A percentile compares a stretch with the other conserved stretches of the same genome.
Evolutionary conservation across 1,140 invertebrate species (phyloP).

Genomic region (Leptonema lineaticorne): DNA sequence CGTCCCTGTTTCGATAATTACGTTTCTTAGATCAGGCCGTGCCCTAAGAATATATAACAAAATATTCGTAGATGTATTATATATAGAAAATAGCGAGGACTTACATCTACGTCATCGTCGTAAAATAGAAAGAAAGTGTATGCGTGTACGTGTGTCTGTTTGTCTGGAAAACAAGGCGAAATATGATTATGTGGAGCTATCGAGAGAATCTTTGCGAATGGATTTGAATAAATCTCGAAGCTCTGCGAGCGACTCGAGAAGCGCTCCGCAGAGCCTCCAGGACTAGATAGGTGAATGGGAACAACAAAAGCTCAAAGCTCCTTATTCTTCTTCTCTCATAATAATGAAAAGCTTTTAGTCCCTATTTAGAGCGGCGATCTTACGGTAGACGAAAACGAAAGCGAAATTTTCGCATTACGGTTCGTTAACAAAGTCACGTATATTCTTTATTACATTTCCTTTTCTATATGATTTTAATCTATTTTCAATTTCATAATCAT

Average conservation of each 20-base stretch:
- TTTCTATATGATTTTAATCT: too few species aligned
- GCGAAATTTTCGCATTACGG: too few species aligned
- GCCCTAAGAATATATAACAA: too few species aligned
- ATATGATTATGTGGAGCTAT: slow-evolving; percentile 42
- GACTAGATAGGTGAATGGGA: slow-evolving; percentile 40
- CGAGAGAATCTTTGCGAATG: slow-evolving; percentile 40
- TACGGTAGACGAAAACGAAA: slow-evolving; percentile 24
- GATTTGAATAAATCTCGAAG: slow-evolving; percentile 41
- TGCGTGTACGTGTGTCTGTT: too few species aligned
- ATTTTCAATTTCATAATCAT: too few species aligned
- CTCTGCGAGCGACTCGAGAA: slow-evolving; percentile 32
- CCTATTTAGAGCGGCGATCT: slow-evolving; percentile 39
- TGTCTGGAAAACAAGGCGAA: slow-evolving; percentile 17
- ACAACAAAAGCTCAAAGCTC: slow-evolving; percentile 42
- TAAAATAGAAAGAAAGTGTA: too few species aligned
- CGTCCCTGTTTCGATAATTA: too few species aligned
- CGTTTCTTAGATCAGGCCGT: too few species aligned
- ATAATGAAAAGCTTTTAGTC: slow-evolving; percentile 43
- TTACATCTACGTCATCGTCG: neutral
- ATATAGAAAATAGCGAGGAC: too few species aligned
- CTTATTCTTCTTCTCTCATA: slow-evolving; percentile 42
- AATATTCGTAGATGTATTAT: too few species aligned
- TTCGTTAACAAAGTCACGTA: too few species aligned
- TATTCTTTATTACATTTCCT: too few species aligned
- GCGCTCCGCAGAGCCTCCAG: slow-evolving; percentile 28